These are phyloP conservation scores for Odontamblyopus lacepedii DNA, from an alignment of 2,797 vertebrate species.

Conservation along the genomic window DNA sequence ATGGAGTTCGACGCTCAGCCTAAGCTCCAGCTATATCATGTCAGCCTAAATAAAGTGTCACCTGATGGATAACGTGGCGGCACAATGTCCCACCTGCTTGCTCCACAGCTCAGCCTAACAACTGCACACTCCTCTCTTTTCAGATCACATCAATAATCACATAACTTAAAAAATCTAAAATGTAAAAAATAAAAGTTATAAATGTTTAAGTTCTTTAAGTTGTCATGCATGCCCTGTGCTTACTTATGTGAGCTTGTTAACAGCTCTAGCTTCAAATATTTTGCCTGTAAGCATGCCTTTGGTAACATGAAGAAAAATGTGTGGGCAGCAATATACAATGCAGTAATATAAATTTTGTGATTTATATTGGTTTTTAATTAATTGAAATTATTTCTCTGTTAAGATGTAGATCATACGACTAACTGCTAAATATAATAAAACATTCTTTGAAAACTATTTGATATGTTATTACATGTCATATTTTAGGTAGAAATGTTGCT, in stretches of 20 bases:
- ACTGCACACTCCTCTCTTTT: background rate
- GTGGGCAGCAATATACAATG: background rate
- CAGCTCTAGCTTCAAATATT: background rate
- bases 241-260: background rate
- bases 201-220: background rate
- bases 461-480: background rate
- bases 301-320: background rate
- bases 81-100: slow-evolving; percentile 78
- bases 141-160: background rate
- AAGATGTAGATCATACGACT: background rate
- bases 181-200: background rate
- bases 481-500: background rate
- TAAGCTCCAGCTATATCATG: slow-evolving; percentile 66
- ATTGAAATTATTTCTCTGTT: no score
- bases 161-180: background rate
- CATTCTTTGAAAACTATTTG: background rate
- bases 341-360: background rate
- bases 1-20: slow-evolving; percentile 70
- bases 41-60: slow-evolving; percentile 84
- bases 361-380: background rate
- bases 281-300: background rate
- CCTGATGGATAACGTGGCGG: slow-evolving; percentile 79
- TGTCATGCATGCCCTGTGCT: background rate
- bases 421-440: background rate
- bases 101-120: slow-evolving; percentile 22